phyloP scores from a whole-genome alignment of 2,113 vertebrate genomes.

The Cervus canadensis region DNA sequence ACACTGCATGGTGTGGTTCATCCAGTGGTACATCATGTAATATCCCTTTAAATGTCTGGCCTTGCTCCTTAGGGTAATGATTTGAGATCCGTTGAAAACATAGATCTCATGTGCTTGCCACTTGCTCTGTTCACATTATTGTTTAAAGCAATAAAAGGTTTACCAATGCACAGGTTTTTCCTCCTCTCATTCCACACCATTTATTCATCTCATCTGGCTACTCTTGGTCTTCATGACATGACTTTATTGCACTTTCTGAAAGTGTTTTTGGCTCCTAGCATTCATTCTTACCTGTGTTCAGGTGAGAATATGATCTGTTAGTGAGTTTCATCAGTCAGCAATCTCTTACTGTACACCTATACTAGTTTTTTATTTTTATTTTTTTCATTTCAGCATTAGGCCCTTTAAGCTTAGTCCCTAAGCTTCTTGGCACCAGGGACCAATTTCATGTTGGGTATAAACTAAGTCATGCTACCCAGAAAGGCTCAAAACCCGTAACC shows the following conservation, averaged over 20 bases:
- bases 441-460: background rate
- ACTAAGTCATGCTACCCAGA: background rate
- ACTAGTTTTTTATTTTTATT: background rate
- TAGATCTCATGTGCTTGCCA: background rate
- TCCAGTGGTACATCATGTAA: accelerated
- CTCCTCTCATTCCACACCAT: accelerated
- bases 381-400: background rate
- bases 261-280: background rate
- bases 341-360: background rate
- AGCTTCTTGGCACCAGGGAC: background rate
- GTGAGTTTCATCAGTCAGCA: background rate
- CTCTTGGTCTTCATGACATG: background rate
- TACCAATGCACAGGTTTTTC: accelerated
- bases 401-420: background rate
- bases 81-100: background rate
- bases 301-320: too few species aligned
- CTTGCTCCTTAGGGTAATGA: background rate
- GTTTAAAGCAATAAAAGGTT: background rate
- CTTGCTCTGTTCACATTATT: background rate
- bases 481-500: background rate
- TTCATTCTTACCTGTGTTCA: accelerated
- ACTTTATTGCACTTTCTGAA: background rate
- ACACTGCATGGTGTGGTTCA: background rate
- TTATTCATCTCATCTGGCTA: accelerated
- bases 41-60: background rate